Conservation (phyloP, 2,888 invertebrate species). For the Platynereis dumerilii region DNA sequence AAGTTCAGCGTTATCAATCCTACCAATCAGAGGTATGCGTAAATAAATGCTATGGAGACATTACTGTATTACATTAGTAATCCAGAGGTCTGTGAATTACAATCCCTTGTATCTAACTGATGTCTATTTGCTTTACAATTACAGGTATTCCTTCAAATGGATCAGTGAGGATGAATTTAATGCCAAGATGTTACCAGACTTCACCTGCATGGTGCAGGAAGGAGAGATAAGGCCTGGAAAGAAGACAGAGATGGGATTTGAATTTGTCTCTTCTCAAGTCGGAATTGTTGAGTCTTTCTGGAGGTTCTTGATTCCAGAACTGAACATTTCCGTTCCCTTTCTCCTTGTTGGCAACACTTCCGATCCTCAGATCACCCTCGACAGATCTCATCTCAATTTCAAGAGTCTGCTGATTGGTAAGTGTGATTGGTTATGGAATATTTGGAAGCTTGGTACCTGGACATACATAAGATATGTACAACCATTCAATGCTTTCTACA, state of each 20-base stretch:
- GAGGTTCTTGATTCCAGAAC: conserved; percentile 70
- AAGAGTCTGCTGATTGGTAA: conserved; percentile 71
- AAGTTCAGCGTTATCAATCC: conserved; percentile 74
- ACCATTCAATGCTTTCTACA: not conserved
- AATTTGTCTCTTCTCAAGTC: conserved; percentile 71
- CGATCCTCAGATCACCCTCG: conserved; percentile 72
- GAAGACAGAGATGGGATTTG: conserved; percentile 68
- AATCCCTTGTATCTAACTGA: too few species aligned
- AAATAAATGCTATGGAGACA: too few species aligned
- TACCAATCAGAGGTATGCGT: conserved; percentile 66
- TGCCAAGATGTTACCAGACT: conserved; percentile 63
- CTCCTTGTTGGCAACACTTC: conserved; percentile 72
- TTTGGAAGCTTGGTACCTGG: not conserved
- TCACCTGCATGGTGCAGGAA: conserved; percentile 70
- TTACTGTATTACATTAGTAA: too few species aligned
- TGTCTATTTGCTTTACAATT: too few species aligned
- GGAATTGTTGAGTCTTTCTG: conserved; percentile 75
- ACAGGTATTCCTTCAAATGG: conserved; percentile 69
- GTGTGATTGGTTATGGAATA: conserved; percentile 13
- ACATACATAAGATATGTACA: not conserved
- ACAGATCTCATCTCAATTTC: conserved; percentile 70
- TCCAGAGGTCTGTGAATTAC: too few species aligned
- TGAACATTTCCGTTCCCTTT: conserved; percentile 68
- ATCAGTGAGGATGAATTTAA: conserved; percentile 66
- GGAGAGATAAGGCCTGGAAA: conserved; percentile 72